Conservation (phyloP, 2,888 invertebrate species). For the Amitus sp. region DNA sequence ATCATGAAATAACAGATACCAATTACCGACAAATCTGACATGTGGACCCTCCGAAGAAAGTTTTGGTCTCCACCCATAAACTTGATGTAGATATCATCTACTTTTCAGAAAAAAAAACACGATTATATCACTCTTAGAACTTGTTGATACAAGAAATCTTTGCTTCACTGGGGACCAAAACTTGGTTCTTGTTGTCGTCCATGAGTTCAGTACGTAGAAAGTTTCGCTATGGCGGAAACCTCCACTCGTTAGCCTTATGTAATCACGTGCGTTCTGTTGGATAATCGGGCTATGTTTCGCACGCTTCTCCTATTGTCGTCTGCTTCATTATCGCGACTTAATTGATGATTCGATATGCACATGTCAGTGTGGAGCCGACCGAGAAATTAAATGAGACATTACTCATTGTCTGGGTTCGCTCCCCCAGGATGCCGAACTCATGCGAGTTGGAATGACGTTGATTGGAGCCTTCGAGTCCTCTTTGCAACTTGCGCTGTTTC, state of each 20-base stretch:
- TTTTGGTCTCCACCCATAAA: too few relatives aligned
- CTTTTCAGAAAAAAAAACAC: too few relatives aligned
- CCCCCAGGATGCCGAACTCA: conserved; percentile 16
- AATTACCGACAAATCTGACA: too few relatives aligned
- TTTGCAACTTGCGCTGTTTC: too few relatives aligned
- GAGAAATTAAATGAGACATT: conserved; percentile 36
- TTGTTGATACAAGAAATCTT: not conserved
- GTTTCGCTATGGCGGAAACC: conserved; percentile 12
- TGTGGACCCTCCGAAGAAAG: too few relatives aligned
- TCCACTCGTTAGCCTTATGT: conserved; percentile 44
- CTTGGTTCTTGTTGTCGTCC: not conserved
- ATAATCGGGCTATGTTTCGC: conserved; percentile 42
- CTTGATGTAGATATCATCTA: too few relatives aligned
- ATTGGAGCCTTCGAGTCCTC: not conserved
- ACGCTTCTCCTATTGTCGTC: conserved; percentile 34
- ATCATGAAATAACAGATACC: too few relatives aligned
- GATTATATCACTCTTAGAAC: not conserved
- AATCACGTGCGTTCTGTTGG: conserved; percentile 41
- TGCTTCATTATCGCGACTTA: conserved; percentile 48
- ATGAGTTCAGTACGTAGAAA: not conserved
- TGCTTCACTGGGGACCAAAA: not conserved
- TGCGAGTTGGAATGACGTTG: not conserved
- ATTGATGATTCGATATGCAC: conserved; percentile 45
- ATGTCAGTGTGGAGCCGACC: conserved; percentile 29
- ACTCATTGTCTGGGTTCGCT: conserved; percentile 28